Evolutionary conservation across 2,888 invertebrate genomes (phyloP), one percentile per base, ranked within the genome.

Genomic region (Sialis lutaria): DNA sequence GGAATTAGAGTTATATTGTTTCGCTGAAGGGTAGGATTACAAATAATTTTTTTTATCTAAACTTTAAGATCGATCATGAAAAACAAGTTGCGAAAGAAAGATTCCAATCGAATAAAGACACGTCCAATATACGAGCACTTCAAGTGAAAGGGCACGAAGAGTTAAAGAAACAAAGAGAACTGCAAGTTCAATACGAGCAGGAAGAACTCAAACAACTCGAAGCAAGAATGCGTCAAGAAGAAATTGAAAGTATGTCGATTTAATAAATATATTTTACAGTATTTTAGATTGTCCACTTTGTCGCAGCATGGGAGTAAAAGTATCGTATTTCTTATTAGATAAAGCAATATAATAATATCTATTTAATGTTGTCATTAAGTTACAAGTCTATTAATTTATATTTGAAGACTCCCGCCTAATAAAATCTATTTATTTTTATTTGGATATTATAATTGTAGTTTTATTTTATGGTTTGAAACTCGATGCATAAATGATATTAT

Each of bases 61-160:
- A 30, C 32, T 54, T 50, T 6, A 53, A 72, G 74, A 64, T 64
- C 39, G 70, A 74, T 5, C 63, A 73, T 8, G 72, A 74, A 65
- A 68, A 70, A 52, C 60, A 66, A 50, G 73, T 74, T 48, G 60
- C 63, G 0, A 64, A 74, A 6, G 64, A 67, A 10, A 62, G 64
- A 6, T 52, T 57, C 5, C 63, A 67, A 1, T 60, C 60, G 34
- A 64, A 68, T 53, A 53, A 57, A 6, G 68, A 67, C 1, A 65
- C 67, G 50, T 59, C 61, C 33, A 51, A 59, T 30, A 53, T 55
- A 5, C 60, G 62, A 57, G 55, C 60, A 6, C 58, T 57, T 49
- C 66, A 66, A 55, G 53, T 65, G 6, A 53, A 56, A 50, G 63
- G 60, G 30, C 63, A 62, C 46, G 57, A 58, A 34, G 13, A 22